phyloP scores from a whole-genome alignment of 1,140 invertebrate species.

The Pachypsylla venusta region DNA sequence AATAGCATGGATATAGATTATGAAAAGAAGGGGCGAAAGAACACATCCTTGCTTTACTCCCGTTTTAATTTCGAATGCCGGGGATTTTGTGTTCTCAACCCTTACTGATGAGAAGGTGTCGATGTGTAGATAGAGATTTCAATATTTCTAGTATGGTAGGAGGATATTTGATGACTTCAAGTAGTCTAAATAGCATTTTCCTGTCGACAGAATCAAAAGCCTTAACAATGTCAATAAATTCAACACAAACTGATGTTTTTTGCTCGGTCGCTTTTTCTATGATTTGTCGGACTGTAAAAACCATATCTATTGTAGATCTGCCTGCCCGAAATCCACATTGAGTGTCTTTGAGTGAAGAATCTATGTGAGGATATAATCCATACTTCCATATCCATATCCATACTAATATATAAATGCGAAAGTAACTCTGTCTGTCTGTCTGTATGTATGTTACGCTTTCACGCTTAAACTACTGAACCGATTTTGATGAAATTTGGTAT shows the following conservation, averaged over 20 bases:
- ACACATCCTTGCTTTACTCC: background rate
- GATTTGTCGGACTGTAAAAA: conserved; percentile 10
- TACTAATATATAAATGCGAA: too few relatives aligned
- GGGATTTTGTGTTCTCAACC: background rate
- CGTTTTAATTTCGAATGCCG: background rate
- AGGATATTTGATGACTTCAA: too few relatives aligned
- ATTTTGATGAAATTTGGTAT: too few relatives aligned
- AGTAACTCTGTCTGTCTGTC: too few relatives aligned
- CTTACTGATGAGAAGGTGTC: background rate
- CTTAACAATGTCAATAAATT: background rate
- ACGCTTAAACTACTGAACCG: too few relatives aligned
- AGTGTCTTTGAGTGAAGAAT: too few relatives aligned
- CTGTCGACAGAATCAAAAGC: background rate
- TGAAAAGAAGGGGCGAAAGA: background rate
- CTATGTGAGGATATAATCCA: too few relatives aligned
- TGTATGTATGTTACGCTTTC: too few relatives aligned
- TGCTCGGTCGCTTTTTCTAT: conserved; percentile 8
- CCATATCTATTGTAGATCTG: conserved; percentile 11
- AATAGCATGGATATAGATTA: background rate
- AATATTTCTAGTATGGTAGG: background rate
- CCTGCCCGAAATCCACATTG: conserved; percentile 14
- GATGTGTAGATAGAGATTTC: background rate
- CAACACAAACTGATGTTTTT: background rate
- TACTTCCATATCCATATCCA: too few relatives aligned
- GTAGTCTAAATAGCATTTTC: background rate